Evolutionary conservation across 2,797 vertebrate species (phyloP), one percentile per base, ranked within the genome.

Genomic region (Cossypha niveicapilla): DNA sequence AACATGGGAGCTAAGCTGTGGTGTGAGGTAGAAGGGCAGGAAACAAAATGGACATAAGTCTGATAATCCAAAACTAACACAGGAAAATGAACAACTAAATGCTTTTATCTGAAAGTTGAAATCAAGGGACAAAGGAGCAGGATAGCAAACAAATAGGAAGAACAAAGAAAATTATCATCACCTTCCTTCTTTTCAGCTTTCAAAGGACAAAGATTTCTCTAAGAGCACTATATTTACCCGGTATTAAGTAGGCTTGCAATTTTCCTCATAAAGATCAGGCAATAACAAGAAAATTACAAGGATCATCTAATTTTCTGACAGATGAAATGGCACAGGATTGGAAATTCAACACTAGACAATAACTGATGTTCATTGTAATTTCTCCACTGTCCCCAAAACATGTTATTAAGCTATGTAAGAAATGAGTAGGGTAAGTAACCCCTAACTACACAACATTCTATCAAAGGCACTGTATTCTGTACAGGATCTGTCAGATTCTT

Each of bases 251-350:
- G 37, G 41, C 44, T 67, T 79, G 42, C 30, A 70, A 65, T 88
- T 76, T 85, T 92, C 57, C 91, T 82, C 91, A 65, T 44, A 94
- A 84, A 65, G 65, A 51, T 56, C 67, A 86, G 11, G 50, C 14
- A 88, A 47, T 77, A 95, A 94, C 80, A 93, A 81, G 83, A 87
- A 96, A 95, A 94, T 96, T 80, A 86, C 30, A 91, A 34, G 45
- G 35, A 58, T 48, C 11, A 23, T 94, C 93, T 70, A 47, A 61
- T 82, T 77, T 88, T 68, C 60, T 90, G 88, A 79, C 86, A 86
- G 61, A 70, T 53, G 25, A 88, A 93, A 76, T 42, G 39, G n/a
- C 60, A 86, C 12, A 70, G 22, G 23, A 78, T 65, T 83, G 56
- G 22, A 39, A 68, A 65, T 71, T 57, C 18, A 28, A 21, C 39